phyloP scores from a whole-genome alignment of 2,888 invertebrate species.

The Tiliacea citrago region DNA sequence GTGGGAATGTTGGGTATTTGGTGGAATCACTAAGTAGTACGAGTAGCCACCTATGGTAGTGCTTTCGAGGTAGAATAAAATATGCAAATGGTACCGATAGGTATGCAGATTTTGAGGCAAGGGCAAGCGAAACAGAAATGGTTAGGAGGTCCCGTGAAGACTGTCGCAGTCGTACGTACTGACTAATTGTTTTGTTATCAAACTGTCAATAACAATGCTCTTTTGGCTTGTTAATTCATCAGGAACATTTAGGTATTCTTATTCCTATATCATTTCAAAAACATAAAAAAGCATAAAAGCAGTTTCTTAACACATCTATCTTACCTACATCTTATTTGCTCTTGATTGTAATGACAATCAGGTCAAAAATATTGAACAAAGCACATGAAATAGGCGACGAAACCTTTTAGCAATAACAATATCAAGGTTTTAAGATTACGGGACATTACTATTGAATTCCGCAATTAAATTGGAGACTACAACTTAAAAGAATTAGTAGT shows the following conservation, averaged over 20 bases:
- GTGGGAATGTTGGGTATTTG: conserved; percentile 32
- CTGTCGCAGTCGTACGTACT: not conserved
- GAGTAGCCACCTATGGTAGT: not conserved
- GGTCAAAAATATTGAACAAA: not conserved
- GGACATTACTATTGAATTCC: not conserved
- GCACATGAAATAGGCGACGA: not conserved
- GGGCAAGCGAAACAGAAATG: not conserved
- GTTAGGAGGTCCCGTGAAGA: too few species aligned
- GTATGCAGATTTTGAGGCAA: not conserved
- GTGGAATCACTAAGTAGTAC: conserved; percentile 37
- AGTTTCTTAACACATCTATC: not conserved
- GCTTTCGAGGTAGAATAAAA: not conserved
- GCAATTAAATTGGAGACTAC: not conserved
- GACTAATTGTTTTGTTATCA: not conserved
- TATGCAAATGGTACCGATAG: not conserved
- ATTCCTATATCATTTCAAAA: not conserved
- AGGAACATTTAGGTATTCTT: not conserved
- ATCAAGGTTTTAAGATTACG: not conserved
- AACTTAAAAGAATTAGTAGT: not conserved
- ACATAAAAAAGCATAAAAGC: not conserved
- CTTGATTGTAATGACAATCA: not conserved
- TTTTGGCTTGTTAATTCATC: not conserved
- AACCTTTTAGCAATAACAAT: not conserved
- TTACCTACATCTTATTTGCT: not conserved
- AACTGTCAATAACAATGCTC: not conserved